Evolutionary conservation across 2,888 invertebrate genomes (phyloP), one percentile per base, ranked within the genome.

Genomic region (Copidosoma aretas): DNA sequence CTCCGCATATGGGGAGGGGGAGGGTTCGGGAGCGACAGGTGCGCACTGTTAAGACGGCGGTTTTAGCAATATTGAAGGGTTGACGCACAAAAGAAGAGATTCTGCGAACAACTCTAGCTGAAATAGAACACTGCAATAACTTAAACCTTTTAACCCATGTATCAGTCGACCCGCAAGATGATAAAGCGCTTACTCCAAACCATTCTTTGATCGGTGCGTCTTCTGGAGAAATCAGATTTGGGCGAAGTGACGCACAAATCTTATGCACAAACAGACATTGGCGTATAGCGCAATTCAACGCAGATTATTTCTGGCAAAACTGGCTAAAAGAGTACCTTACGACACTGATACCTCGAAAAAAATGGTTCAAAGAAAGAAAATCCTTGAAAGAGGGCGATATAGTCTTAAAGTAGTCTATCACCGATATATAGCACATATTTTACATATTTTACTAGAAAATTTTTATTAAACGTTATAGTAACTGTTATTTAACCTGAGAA

Each of bases 261-360:
- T n/a, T 10, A 17, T 14, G 43, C 14, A 10, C 41, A 17, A 32
- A 53, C 19, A 61, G 52, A 52, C 12, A 39, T 15, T 52, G 19
- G 53, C n/a, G 4, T n/a, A 12, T 32, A 17, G 52, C 51, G 10
- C 51, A 52, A 46, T 24, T 39, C 17, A 51, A 52, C 1, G 22
- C 17, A 10, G 53, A 65, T 1, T n/a, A 53, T 1, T 54, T 74
- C 15, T 58, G 73, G 19, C 63, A 19, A 2, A 62, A 71, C n/a
- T 59, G 73, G 60, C 54, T 67, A 0, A 49, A 39, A 1, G 69
- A 72, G 49, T 74, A 72, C 43, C 49, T 73, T 24, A 58, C 67
- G 12, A 32, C 54, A 14, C 41, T 69, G 5, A 32, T 52, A 10
- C 51, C 24, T 15, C 10, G 57, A 46, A 60, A 60, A 49, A 61